Evolutionary conservation across 2,888 invertebrate genomes (phyloP).

Genomic region (Eristalinus aeneus): DNA sequence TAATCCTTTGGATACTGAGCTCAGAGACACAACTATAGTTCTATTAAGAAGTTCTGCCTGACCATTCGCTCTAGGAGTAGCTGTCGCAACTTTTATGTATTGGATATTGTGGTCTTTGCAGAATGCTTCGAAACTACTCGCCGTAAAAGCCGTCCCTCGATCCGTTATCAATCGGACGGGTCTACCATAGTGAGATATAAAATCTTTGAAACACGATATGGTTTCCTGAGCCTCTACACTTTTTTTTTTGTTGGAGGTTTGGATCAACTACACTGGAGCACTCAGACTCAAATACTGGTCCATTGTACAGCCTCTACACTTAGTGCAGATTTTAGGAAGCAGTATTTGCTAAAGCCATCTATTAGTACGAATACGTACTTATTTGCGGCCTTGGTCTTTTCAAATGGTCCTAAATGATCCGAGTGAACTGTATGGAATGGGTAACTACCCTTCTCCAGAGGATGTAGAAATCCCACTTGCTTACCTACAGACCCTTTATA

Average conservation of each 20-base stretch:
- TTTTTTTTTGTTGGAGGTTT: no score
- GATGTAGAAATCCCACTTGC: not conserved
- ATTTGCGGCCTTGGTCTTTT: not conserved
- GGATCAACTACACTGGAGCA: no score
- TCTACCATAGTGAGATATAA: no score
- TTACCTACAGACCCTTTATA: not conserved
- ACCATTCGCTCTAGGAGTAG: slow-evolving; percentile 71
- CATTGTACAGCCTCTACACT: slow-evolving; percentile 5
- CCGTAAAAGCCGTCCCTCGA: slow-evolving; percentile 72
- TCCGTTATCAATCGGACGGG: slow-evolving; percentile 72
- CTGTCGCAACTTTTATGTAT: slow-evolving; percentile 72
- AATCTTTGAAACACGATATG: no score
- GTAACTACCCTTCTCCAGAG: not conserved
- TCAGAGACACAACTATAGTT: not conserved
- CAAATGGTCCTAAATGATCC: not conserved
- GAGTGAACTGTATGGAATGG: not conserved
- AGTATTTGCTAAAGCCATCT: slow-evolving; percentile 4
- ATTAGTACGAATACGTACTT: not conserved
- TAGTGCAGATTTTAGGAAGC: slow-evolving; percentile 4
- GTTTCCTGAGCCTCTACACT: not conserved
- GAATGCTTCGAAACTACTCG: slow-evolving; percentile 67
- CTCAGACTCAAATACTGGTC: no score
- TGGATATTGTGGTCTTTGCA: slow-evolving; percentile 63
- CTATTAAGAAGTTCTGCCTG: slow-evolving; percentile 15
- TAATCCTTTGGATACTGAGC: not conserved